Conservation (phyloP, 2,113 vertebrate species). For the Microcebus jonahi region DNA sequence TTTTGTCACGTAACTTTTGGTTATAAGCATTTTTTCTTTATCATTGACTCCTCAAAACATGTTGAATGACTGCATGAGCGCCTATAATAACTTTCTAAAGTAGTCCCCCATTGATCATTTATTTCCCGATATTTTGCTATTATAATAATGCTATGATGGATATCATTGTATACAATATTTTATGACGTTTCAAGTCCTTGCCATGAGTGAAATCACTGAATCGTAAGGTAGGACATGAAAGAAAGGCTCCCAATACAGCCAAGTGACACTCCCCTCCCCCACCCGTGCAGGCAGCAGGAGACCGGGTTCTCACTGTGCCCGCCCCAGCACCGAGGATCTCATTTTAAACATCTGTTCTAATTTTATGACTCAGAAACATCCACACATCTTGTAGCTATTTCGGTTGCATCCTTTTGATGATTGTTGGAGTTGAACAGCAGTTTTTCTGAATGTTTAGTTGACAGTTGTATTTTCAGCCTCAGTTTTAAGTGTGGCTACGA, state of each 20-base stretch:
- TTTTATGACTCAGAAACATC: neutral
- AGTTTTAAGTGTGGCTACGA: neutral
- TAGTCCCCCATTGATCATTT: neutral
- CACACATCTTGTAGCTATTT: neutral
- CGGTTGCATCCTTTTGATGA: neutral
- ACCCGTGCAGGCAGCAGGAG: fast-evolving
- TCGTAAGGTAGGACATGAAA: neutral
- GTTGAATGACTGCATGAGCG: neutral
- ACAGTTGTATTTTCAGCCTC: neutral
- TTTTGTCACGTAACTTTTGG: neutral
- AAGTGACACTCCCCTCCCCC: too few relatives aligned
- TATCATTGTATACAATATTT: neutral
- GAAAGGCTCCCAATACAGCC: neutral
- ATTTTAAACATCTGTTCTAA: neutral
- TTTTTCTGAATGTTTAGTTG: neutral
- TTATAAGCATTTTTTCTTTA: neutral
- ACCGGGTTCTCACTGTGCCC: fast-evolving
- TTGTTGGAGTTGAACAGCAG: neutral
- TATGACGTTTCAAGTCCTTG: neutral
- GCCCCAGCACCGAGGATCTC: neutral
- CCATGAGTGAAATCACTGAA: neutral
- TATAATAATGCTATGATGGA: neutral
- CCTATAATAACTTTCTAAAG: neutral
- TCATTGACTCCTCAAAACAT: neutral
- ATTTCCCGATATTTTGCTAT: neutral